Evolutionary conservation across 2,888 invertebrate genomes (phyloP).

Genomic region (Patella pellucida): DNA sequence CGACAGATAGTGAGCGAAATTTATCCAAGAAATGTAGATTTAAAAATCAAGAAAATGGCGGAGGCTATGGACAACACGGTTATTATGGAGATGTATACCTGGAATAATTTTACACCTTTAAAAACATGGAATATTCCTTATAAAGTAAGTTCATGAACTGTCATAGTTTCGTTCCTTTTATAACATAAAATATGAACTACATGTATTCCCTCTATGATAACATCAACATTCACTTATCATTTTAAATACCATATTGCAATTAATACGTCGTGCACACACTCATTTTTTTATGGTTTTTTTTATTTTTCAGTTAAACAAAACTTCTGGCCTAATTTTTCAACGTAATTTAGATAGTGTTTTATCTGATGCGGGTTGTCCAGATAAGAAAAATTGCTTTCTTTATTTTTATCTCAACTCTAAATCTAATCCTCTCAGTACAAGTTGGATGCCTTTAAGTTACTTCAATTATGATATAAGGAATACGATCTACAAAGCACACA

Average conservation of each 20-base stretch:
- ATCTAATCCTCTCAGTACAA: constrained; percentile 36
- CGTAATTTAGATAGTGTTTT: constrained; percentile 39
- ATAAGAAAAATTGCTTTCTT: constrained; percentile 44
- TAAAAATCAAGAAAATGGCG: neutral
- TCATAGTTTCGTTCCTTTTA: neutral
- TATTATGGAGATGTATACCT: constrained; percentile 47
- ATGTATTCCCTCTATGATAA: too few species aligned
- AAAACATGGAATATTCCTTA: constrained; percentile 52
- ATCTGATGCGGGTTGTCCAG: constrained; percentile 38
- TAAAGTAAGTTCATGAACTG: constrained; percentile 37
- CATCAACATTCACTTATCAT: too few species aligned
- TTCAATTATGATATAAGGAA: constrained; percentile 36
- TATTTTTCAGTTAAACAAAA: constrained; percentile 47
- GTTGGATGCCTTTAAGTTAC: constrained; percentile 50
- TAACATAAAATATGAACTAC: too few species aligned
- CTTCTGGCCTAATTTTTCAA: constrained; percentile 50
- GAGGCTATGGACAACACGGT: neutral
- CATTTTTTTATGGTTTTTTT: neutral
- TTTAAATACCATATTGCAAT: too few species aligned
- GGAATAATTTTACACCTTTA: constrained; percentile 49
- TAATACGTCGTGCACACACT: too few species aligned
- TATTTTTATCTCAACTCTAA: constrained; percentile 43
- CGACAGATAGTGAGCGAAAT: neutral
- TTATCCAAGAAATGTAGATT: neutral
- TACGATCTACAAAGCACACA: too few species aligned